Conservation (phyloP, 2,888 invertebrate genomes). For the Volucella zonaria region DNA sequence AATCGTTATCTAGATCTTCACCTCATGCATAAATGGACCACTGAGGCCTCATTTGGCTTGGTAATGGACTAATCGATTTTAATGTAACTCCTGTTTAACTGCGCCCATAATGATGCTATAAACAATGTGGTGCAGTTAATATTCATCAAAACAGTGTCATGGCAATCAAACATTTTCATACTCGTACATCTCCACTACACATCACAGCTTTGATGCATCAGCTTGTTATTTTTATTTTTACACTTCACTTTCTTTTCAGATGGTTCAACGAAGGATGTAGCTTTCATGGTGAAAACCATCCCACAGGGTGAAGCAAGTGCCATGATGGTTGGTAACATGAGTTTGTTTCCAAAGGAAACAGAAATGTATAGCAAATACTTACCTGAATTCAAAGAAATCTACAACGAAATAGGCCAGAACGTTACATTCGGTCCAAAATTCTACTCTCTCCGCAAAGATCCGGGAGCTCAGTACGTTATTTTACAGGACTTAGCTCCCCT, state of each 20-base stretch:
- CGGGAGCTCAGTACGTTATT: conserved; percentile 77
- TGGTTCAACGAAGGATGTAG: conserved; percentile 69
- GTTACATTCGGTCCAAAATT: conserved; percentile 79
- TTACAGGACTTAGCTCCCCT: conserved; percentile 79
- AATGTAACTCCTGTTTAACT: too few species aligned
- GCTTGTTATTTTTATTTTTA: too few species aligned
- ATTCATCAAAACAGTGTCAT: too few species aligned
- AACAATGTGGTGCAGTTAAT: too few species aligned
- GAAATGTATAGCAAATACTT: conserved; percentile 79
- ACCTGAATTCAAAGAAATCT: conserved; percentile 79
- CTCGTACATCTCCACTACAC: too few species aligned
- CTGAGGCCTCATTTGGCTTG: too few species aligned
- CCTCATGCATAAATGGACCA: too few species aligned
- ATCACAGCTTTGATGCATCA: too few species aligned
- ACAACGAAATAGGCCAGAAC: conserved; percentile 75
- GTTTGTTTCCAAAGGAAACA: conserved; percentile 80
- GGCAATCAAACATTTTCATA: too few species aligned
- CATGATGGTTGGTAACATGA: conserved; percentile 71
- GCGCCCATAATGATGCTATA: too few species aligned
- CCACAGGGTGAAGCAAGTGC: conserved; percentile 73
- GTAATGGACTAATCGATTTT: too few species aligned
- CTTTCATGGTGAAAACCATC: conserved; percentile 78
- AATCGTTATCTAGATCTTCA: too few species aligned
- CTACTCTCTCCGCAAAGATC: conserved; percentile 75
- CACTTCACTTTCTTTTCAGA: conserved; percentile 62